These are phyloP conservation scores for Entomobrya multifasciata DNA, from an alignment of 2,888 invertebrate genomes.

Conservation along the genomic window DNA sequence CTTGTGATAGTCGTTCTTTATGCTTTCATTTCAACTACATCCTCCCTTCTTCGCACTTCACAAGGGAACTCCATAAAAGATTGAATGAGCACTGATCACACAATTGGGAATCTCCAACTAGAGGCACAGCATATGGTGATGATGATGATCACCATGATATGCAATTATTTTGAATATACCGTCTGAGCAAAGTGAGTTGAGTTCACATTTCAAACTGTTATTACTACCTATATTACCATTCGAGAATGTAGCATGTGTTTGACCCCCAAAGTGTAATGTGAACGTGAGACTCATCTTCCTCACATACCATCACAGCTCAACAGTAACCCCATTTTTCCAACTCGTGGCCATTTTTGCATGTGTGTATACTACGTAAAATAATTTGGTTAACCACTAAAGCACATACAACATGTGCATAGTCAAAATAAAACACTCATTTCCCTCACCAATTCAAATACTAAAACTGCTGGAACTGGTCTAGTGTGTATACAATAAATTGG, in stretches of 20 bases:
- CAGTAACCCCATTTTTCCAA: background rate
- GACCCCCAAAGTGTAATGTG: too few relatives aligned
- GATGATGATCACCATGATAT: too few relatives aligned
- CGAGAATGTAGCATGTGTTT: background rate
- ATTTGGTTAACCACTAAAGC: constrained; percentile 28
- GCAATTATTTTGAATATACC: constrained; percentile 24
- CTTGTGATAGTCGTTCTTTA: too few relatives aligned
- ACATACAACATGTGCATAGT: too few relatives aligned
- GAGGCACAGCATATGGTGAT: background rate
- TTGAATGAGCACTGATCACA: constrained; percentile 35
- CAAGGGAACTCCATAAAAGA: constrained; percentile 16
- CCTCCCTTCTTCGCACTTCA: background rate
- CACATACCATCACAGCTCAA: background rate
- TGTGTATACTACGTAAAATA: background rate
- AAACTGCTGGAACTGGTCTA: too few relatives aligned
- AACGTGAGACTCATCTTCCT: background rate
- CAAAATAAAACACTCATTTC: background rate
- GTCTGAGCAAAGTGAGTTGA: too few relatives aligned
- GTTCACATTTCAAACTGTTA: too few relatives aligned
- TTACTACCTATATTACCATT: too few relatives aligned
- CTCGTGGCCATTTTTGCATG: background rate
- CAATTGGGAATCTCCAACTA: constrained; percentile 47
- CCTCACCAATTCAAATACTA: background rate
- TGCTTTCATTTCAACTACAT: too few relatives aligned
- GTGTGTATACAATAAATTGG: background rate